Conservation (phyloP, 2,888 invertebrate species). For the Myopa tessellatipennis region DNA sequence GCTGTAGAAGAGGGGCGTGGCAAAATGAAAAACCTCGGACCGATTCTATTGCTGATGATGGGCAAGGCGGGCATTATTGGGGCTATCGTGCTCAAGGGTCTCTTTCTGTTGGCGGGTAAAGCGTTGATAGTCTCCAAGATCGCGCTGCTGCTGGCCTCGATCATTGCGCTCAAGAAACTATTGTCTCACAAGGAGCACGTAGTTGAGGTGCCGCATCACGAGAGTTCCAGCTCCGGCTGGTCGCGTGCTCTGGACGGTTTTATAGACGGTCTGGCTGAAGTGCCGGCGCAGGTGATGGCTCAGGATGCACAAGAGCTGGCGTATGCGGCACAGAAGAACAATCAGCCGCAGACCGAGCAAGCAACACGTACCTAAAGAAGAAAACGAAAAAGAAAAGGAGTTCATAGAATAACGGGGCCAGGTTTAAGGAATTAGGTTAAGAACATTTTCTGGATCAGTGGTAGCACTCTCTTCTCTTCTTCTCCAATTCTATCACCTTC, state of each 20-base stretch:
- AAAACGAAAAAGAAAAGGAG: background rate
- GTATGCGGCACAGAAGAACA: conserved; percentile 72
- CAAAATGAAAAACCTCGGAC: conserved; percentile 79
- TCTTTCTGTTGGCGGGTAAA: conserved; percentile 85
- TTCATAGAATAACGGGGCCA: too few species aligned
- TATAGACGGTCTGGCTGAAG: conserved; percentile 68
- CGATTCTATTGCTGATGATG: conserved; percentile 79
- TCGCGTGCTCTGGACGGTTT: conserved; percentile 69
- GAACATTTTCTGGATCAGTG: too few species aligned
- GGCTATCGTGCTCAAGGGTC: conserved; percentile 82
- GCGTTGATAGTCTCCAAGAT: conserved; percentile 87
- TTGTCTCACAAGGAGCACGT: conserved; percentile 76
- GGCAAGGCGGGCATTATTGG: conserved; percentile 85
- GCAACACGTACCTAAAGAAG: background rate
- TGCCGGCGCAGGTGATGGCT: conserved; percentile 64
- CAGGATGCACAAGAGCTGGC: conserved; percentile 73
- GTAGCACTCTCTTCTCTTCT: too few species aligned
- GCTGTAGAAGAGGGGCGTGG: conserved; percentile 76
- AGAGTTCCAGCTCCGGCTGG: conserved; percentile 74
- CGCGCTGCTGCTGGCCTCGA: conserved; percentile 81
- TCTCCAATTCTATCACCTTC: too few species aligned
- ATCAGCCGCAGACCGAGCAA: background rate
- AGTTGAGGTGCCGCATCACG: conserved; percentile 77
- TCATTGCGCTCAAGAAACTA: conserved; percentile 85
- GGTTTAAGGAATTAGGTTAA: too few species aligned